These are phyloP conservation scores for Nemurella pictetii DNA, from an alignment of 2,888 invertebrate genomes.

Conservation along the genomic window DNA sequence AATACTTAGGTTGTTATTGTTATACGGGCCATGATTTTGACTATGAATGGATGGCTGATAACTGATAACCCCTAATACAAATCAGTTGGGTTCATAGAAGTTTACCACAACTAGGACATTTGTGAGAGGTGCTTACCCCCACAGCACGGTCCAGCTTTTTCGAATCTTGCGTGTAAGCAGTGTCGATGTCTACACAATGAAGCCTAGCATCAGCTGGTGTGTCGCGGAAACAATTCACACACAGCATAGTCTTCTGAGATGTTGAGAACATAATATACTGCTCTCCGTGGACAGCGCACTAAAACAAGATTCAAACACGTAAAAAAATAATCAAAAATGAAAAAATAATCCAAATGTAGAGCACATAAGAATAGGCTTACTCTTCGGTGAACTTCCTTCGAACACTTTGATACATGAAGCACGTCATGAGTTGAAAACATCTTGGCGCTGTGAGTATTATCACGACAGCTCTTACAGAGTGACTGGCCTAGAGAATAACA, in stretches of 20 bases:
- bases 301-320: too few species aligned
- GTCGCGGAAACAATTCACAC: conserved; percentile 74
- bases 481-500: conserved; percentile 65
- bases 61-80: too few species aligned
- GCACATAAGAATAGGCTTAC: conserved; percentile 61
- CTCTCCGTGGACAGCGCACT: conserved; percentile 70
- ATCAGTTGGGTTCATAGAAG: too few species aligned
- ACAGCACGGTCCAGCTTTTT: conserved; percentile 70
- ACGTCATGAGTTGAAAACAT: conserved; percentile 77
- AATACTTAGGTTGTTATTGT: too few species aligned
- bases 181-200: conserved; percentile 73
- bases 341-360: too few species aligned
- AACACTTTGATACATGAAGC: conserved; percentile 70
- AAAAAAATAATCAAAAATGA: too few species aligned
- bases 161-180: conserved; percentile 70
- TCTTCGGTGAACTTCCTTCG: conserved; percentile 66
- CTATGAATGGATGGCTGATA: too few species aligned
- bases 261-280: conserved; percentile 76
- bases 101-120: too few species aligned
- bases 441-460: conserved; percentile 73
- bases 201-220: conserved; percentile 66
- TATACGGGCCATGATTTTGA: too few species aligned
- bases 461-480: conserved; percentile 68
- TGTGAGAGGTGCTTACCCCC: conserved; percentile 51
- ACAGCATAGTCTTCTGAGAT: conserved; percentile 69